Evolutionary conservation across 2,797 vertebrate species (phyloP).

Genomic region (Coccyzus lansbergi): DNA sequence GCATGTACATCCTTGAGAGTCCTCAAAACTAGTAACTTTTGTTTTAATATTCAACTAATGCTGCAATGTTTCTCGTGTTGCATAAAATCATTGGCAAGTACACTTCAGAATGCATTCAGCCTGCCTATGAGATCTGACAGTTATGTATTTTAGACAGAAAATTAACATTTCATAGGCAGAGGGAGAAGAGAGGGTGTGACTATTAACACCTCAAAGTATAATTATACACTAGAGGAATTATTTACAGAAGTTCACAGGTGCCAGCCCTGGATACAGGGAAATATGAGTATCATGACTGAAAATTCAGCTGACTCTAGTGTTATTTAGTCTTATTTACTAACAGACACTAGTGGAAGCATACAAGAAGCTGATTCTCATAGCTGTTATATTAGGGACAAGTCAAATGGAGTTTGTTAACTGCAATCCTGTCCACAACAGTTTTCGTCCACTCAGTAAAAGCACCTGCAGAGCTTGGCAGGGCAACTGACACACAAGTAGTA

Average conservation of each 20-base stretch:
- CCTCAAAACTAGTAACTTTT: not conserved
- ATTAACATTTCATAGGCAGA: not conserved
- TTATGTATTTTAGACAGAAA: not conserved
- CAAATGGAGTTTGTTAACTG: not conserved
- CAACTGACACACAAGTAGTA: not conserved
- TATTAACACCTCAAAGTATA: not conserved
- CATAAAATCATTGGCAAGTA: not conserved
- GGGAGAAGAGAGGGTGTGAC: not conserved
- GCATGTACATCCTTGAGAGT: not conserved
- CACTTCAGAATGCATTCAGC: not conserved
- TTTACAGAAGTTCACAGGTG: not conserved
- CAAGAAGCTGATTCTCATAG: not conserved
- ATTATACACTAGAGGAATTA: not conserved
- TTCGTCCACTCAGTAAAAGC: not conserved
- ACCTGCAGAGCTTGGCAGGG: not conserved
- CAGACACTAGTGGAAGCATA: not conserved
- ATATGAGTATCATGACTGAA: not conserved
- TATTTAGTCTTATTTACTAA: not conserved
- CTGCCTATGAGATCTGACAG: not conserved
- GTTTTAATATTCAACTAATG: not conserved
- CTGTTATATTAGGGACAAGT: not conserved
- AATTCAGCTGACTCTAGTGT: not conserved
- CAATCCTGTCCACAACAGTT: not conserved
- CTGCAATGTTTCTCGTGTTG: not conserved
- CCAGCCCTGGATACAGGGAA: not conserved